Conservation (phyloP, 2,113 vertebrate species). For the Podarcis muralis region DNA sequence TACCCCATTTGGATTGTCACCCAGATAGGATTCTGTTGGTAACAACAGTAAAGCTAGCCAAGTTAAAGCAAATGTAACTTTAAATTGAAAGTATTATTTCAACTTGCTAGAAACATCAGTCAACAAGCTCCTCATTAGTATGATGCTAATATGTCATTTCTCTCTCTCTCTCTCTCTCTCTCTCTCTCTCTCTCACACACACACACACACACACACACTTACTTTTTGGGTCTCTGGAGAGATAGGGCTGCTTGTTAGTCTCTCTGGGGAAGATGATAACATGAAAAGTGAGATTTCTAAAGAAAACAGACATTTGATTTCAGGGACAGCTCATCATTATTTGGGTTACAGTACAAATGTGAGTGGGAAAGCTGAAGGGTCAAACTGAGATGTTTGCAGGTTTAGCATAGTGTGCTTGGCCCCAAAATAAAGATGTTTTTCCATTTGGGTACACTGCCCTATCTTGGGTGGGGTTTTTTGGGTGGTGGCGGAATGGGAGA, state of each 20-base stretch:
- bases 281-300: conserved; percentile 36
- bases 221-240: neutral
- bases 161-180: neutral
- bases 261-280: conserved; percentile 36
- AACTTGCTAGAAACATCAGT: conserved; percentile 34
- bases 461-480: neutral
- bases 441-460: neutral
- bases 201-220: no score
- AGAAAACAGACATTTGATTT: conserved; percentile 12
- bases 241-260: conserved; percentile 1
- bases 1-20: neutral
- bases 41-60: neutral
- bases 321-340: conserved; percentile 7
- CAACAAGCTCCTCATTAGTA: conserved; percentile 42
- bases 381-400: neutral
- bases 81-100: neutral
- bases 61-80: neutral
- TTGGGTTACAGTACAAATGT: conserved; percentile 32
- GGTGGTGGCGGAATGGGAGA: neutral
- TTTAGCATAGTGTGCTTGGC: neutral
- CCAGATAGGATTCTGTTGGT: neutral
- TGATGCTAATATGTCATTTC: conserved; percentile 28
- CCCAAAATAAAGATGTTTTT: conserved; percentile 12
- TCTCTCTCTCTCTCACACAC: no score
- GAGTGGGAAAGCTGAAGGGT: conserved; percentile 35